Evolutionary conservation across 1,140 invertebrate genomes (phyloP).

Genomic region (Drosophila guanche): DNA sequence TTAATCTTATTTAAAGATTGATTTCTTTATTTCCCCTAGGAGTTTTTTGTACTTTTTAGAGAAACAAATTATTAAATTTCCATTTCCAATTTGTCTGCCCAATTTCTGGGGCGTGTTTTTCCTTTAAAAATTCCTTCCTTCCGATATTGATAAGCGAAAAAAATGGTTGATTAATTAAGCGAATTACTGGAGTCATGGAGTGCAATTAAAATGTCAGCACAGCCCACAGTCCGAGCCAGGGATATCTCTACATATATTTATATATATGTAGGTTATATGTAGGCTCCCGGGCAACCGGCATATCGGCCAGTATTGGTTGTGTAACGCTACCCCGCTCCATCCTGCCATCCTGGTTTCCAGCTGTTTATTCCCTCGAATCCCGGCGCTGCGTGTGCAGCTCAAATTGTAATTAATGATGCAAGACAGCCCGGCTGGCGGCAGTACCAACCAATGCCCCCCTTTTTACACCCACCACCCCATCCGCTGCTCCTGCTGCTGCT

Average conservation of each 20-base stretch:
- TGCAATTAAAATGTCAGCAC: conserved; percentile 80
- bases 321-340: conserved; percentile 19
- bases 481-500: background rate
- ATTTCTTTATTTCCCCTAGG: too few relatives aligned
- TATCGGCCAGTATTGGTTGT: conserved; percentile 44
- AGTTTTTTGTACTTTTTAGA: background rate
- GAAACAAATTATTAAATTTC: conserved; percentile 12
- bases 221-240: conserved; percentile 35
- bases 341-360: background rate
- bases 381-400: conserved; percentile 56
- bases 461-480: conserved; percentile 33
- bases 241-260: background rate
- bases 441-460: conserved; percentile 7
- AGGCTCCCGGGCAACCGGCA: conserved; percentile 22
- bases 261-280: conserved; percentile 11
- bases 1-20: too few relatives aligned
- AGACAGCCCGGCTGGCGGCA: conserved; percentile 53
- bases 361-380: conserved; percentile 16
- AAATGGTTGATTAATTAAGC: conserved; percentile 79
- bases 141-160: conserved; percentile 46
- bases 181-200: conserved; percentile 77
- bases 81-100: background rate
- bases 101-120: background rate
- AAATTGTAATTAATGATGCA: conserved; percentile 83
- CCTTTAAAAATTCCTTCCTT: conserved; percentile 26